phyloP scores from a whole-genome alignment of 2,797 vertebrate genomes.

The Ctenopoma kingsleyae region DNA sequence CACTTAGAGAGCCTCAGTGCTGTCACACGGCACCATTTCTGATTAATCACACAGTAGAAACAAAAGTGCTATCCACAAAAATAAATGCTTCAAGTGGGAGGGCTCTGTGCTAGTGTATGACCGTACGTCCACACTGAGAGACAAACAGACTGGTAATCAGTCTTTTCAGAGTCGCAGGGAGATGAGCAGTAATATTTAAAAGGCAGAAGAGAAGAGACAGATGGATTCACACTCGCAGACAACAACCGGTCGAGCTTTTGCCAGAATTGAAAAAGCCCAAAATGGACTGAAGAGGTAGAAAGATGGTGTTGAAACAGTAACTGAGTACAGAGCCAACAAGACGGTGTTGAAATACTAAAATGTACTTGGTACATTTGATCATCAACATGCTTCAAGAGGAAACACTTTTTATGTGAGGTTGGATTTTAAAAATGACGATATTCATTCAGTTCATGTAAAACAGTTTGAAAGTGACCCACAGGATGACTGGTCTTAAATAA shows the following conservation, averaged over 20 bases:
- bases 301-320: not conserved
- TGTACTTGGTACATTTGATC: not conserved
- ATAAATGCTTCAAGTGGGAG: constrained; percentile 37
- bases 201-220: constrained; percentile 25
- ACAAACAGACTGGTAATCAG: constrained; percentile 26
- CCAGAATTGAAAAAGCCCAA: constrained; percentile 18
- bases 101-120: constrained; percentile 16
- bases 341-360: not conserved
- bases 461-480: not conserved
- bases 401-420: not conserved
- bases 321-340: not conserved
- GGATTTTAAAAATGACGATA: not conserved
- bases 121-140: constrained; percentile 10
- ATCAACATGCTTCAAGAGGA: not conserved
- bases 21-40: constrained; percentile 19
- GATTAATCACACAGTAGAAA: constrained; percentile 38
- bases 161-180: constrained; percentile 16
- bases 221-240: constrained; percentile 18
- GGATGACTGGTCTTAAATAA: too few species aligned
- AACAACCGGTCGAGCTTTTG: constrained; percentile 7
- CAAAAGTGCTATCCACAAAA: constrained; percentile 28
- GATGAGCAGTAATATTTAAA: constrained; percentile 10
- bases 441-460: not conserved
- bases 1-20: constrained; percentile 21
- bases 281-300: constrained; percentile 7